Evolutionary conservation across 2,888 invertebrate species (phyloP).

Genomic region (Mantis religiosa): DNA sequence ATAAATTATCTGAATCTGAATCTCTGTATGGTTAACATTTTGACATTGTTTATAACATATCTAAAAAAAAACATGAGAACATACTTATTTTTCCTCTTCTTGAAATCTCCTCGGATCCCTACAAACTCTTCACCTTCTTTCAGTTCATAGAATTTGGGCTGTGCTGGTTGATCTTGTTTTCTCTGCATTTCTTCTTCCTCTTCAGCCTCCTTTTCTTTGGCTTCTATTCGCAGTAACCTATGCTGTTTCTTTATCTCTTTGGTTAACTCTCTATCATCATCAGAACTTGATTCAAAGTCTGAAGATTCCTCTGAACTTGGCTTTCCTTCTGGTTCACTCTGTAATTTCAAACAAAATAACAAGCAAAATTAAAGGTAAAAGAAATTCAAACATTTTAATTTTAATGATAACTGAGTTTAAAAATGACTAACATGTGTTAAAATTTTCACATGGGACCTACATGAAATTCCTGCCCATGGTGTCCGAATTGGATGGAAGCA

Average conservation of each 20-base stretch:
- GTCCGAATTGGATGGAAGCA: too few relatives aligned
- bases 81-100: conserved; percentile 50
- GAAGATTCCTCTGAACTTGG: conserved; percentile 46
- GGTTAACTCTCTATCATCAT: conserved; percentile 76
- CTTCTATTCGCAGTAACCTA: conserved; percentile 56
- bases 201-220: conserved; percentile 44
- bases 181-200: conserved; percentile 32
- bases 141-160: conserved; percentile 58
- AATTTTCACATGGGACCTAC: too few relatives aligned
- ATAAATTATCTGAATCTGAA: too few relatives aligned
- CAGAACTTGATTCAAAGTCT: conserved; percentile 55
- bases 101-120: conserved; percentile 43
- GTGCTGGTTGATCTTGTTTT: conserved; percentile 25
- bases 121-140: conserved; percentile 59
- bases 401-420: conserved; percentile 22
- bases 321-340: conserved; percentile 46
- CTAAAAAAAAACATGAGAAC: conserved; percentile 28
- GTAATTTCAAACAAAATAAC: conserved; percentile 17
- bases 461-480: too few relatives aligned
- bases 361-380: background rate
- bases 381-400: background rate
- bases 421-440: too few relatives aligned
- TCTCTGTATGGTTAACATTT: too few relatives aligned
- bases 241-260: conserved; percentile 77
- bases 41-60: too few relatives aligned